A percentile compares a stretch with the other conserved stretches of the same genome.
phyloP scores from a whole-genome alignment of 1,140 invertebrate species.

The Kradibia gibbosae region DNA sequence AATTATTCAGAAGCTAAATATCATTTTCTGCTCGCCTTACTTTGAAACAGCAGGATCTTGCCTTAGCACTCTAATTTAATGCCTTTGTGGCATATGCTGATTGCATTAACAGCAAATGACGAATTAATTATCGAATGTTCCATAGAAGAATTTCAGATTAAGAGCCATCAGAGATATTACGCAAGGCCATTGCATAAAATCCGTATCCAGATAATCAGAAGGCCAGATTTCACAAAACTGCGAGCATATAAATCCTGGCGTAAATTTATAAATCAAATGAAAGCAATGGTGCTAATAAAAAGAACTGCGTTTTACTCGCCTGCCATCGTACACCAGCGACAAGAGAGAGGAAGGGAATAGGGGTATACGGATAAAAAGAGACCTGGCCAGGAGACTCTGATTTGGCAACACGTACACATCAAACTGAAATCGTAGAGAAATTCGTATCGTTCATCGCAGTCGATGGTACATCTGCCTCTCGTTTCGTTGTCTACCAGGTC shows the following conservation, averaged over 20 bases:
- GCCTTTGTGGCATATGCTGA: background rate
- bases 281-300: slow-evolving; percentile 20
- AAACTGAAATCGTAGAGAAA: too few relatives aligned
- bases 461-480: too few relatives aligned
- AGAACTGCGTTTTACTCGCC: background rate
- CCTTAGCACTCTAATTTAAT: background rate
- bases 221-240: slow-evolving; percentile 13
- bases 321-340: background rate
- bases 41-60: background rate
- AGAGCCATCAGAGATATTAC: slow-evolving; percentile 3
- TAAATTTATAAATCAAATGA: background rate
- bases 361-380: background rate
- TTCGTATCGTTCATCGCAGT: too few relatives aligned
- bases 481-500: too few relatives aligned
- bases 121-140: background rate
- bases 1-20: background rate
- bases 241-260: background rate
- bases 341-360: background rate
- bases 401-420: too few relatives aligned
- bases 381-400: too few relatives aligned
- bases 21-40: background rate
- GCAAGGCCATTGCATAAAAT: background rate
- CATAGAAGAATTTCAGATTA: background rate
- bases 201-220: background rate
- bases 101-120: background rate